Conservation (phyloP, 2,113 vertebrate genomes). For the Vulpes vulpes region DNA sequence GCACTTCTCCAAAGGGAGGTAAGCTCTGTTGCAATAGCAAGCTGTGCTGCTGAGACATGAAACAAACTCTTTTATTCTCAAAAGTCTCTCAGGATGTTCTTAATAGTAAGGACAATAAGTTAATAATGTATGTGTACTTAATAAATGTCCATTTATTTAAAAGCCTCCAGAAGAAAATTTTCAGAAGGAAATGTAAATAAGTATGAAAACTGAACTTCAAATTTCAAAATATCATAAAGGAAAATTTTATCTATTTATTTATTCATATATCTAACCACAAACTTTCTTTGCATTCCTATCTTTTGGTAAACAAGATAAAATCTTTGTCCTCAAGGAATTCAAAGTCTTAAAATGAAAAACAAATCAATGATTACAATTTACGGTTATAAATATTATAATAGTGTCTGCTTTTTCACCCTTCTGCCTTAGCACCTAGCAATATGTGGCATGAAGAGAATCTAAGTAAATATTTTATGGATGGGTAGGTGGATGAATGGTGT, state of each 20-base stretch:
- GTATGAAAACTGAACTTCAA: constrained; percentile 21
- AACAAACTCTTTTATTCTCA: neutral
- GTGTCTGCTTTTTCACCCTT: neutral
- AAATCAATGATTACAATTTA: constrained; percentile 47
- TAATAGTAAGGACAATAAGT: neutral
- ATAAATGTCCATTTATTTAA: constrained; percentile 29
- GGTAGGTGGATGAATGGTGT: neutral
- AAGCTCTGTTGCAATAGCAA: neutral
- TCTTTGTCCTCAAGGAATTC: constrained; percentile 52
- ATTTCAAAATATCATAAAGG: constrained; percentile 10
- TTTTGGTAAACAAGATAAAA: constrained; percentile 34
- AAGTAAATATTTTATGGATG: constrained; percentile 61
- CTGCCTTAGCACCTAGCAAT: constrained; percentile 37
- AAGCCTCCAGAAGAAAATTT: constrained; percentile 18
- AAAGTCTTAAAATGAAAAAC: constrained; percentile 50
- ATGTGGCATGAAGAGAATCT: neutral
- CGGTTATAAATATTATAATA: constrained; percentile 58
- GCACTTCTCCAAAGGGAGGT: neutral
- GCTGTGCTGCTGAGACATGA: neutral
- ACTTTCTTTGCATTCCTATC: constrained; percentile 10
- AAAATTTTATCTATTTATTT: constrained; percentile 46
- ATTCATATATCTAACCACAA: constrained; percentile 43
- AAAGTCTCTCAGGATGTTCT: neutral
- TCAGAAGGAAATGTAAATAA: constrained; percentile 21
- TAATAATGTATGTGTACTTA: constrained; percentile 20